phyloP scores from a whole-genome alignment of 2,797 vertebrate species.

The Hypotaenidia philippensis region DNA sequence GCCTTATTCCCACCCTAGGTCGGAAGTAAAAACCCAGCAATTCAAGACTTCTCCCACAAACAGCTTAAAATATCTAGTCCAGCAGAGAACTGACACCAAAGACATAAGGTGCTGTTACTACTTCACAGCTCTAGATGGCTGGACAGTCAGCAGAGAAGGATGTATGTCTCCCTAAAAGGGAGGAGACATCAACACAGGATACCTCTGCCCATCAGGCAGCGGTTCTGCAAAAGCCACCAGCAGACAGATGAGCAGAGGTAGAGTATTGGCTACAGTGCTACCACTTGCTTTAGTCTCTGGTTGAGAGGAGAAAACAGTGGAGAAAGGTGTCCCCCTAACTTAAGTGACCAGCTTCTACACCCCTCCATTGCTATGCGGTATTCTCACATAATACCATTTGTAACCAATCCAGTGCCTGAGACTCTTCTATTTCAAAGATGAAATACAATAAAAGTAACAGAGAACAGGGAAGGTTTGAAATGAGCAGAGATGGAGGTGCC shows the following conservation, averaged over 20 bases:
- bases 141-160: neutral
- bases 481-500: neutral
- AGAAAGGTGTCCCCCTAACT: neutral
- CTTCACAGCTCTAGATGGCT: neutral
- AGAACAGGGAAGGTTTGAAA: neutral
- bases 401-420: neutral
- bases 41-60: neutral
- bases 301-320: neutral
- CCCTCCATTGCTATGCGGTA: neutral
- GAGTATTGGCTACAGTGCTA: neutral
- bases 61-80: neutral
- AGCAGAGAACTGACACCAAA: neutral
- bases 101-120: neutral
- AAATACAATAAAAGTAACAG: conserved; percentile 3
- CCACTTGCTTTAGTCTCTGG: neutral
- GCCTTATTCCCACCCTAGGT: neutral
- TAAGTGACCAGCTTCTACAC: neutral
- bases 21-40: neutral
- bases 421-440: neutral
- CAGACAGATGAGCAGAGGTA: neutral
- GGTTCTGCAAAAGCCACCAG: neutral
- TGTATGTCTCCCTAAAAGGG: neutral
- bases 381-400: neutral
- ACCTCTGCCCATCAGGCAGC: neutral
- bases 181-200: neutral